These are phyloP conservation scores for Dryadula phaetusa DNA, from an alignment of 2,888 invertebrate species.

Conservation along the genomic window DNA sequence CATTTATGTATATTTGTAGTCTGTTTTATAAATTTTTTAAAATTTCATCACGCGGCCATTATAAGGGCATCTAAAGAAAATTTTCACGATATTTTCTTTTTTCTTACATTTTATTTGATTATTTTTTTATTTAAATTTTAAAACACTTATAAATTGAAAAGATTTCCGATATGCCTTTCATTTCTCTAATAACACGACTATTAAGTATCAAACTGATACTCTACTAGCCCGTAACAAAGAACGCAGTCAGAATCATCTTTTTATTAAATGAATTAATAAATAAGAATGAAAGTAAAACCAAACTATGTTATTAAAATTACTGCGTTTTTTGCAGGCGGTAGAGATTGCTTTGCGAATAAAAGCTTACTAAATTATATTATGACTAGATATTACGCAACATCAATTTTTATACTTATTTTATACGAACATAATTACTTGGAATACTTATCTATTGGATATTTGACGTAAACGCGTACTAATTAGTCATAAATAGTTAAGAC, in stretches of 20 bases:
- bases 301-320: background rate
- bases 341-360: conserved; percentile 1
- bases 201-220: background rate
- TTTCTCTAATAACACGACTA: background rate
- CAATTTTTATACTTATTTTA: conserved; percentile 7
- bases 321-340: background rate
- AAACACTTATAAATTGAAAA: background rate
- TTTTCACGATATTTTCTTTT: background rate
- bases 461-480: background rate
- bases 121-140: background rate
- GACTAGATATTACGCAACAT: conserved; percentile 21
- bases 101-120: background rate
- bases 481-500: conserved; percentile 6
- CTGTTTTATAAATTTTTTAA: too few relatives aligned
- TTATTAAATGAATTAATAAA: too few relatives aligned
- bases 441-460: conserved; percentile 25
- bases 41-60: background rate
- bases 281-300: too few relatives aligned
- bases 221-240: background rate
- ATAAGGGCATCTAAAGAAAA: too few relatives aligned
- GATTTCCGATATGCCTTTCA: background rate
- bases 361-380: conserved; percentile 21
- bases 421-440: conserved; percentile 18
- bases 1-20: too few relatives aligned
- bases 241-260: background rate